Percentiles rank a stretch among this genome's conserved stretches.
Evolutionary conservation across 2,113 vertebrate genomes (phyloP).

Genomic region (Arvicanthis niloticus): DNA sequence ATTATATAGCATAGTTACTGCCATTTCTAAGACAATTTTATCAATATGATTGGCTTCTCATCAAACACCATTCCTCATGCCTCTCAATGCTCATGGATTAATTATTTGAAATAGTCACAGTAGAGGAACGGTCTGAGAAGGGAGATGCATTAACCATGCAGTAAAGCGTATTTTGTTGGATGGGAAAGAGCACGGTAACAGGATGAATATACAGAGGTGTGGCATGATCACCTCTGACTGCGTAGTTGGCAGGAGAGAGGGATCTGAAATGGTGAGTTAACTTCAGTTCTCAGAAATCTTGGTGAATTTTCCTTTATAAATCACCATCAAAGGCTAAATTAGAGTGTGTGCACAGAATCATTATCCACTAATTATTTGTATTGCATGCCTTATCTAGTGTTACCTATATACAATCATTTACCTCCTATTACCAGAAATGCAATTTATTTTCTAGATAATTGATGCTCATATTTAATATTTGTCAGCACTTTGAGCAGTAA

Average conservation of each 20-base stretch:
- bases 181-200: background rate
- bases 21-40: slow-evolving; percentile 1
- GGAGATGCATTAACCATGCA: background rate
- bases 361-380: slow-evolving; percentile 36
- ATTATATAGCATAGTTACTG: background rate
- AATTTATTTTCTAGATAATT: background rate
- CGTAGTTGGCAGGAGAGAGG: background rate
- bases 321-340: background rate
- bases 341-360: background rate
- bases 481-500: background rate
- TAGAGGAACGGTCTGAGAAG: background rate
- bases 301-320: background rate
- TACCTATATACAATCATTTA: background rate
- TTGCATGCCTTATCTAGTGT: background rate
- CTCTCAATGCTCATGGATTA: background rate
- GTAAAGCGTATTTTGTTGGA: background rate
- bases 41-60: background rate
- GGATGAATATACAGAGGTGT: background rate
- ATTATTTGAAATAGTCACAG: background rate
- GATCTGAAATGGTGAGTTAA: background rate
- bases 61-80: background rate
- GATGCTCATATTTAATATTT: background rate
- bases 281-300: background rate
- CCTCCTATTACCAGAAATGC: slow-evolving; percentile 1
- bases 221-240: background rate